These are phyloP conservation scores for Tenthredo scrophulariae DNA, from an alignment of 2,888 invertebrate species.

Conservation along the genomic window DNA sequence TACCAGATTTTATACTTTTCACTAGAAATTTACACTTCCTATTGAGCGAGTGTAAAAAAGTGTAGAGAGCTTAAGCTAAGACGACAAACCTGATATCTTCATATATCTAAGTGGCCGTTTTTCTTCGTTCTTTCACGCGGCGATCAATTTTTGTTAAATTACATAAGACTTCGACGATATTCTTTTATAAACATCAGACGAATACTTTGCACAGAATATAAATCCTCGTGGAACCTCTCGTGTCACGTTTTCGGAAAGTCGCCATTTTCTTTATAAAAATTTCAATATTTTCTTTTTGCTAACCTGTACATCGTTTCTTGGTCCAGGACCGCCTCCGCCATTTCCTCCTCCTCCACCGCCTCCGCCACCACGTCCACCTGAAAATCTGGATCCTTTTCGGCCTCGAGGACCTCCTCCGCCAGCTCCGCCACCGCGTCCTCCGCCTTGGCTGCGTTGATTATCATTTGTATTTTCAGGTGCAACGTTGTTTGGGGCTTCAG, in stretches of 20 bases:
- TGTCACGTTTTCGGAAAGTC: background rate
- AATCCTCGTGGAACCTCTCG: background rate
- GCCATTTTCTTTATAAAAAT: background rate
- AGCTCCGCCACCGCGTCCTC: slow-evolving; percentile 63
- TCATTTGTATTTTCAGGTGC: slow-evolving; percentile 68
- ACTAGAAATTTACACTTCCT: too few relatives aligned
- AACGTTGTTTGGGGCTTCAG: slow-evolving; percentile 65
- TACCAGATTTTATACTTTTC: too few relatives aligned
- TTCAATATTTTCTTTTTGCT: background rate
- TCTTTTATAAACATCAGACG: background rate
- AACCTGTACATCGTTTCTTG: slow-evolving; percentile 66
- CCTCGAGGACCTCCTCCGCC: slow-evolving; percentile 63
- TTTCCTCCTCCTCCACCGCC: too few relatives aligned
- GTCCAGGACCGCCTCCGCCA: slow-evolving; percentile 62
- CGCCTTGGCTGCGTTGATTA: slow-evolving; percentile 66
- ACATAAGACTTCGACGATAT: background rate
- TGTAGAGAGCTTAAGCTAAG: too few relatives aligned
- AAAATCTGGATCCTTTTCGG: slow-evolving; percentile 66
- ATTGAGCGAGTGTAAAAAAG: too few relatives aligned
- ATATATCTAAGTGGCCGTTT: background rate
- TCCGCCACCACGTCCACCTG: slow-evolving; percentile 72
- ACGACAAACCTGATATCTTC: too few relatives aligned
- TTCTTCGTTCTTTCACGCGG: too few relatives aligned
- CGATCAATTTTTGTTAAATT: background rate
- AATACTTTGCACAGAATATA: too few relatives aligned